phyloP scores from a whole-genome alignment of 2,888 invertebrate species.

The Synanthedon vespiformis region DNA sequence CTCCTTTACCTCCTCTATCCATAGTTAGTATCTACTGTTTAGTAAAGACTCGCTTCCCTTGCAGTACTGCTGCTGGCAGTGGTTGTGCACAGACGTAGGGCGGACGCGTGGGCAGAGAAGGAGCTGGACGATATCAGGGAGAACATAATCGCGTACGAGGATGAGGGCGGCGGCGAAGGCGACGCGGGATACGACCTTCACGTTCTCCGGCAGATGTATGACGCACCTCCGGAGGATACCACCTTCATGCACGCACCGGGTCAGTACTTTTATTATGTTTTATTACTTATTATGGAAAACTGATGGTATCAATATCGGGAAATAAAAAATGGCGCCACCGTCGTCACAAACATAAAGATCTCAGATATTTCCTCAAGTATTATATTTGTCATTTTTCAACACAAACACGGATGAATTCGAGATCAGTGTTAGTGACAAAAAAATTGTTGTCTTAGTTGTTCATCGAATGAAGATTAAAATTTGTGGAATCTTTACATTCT shows the following conservation, averaged over 20 bases:
- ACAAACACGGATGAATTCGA: too few species aligned
- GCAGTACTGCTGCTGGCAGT: constrained; percentile 87
- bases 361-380: too few species aligned
- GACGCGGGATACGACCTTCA: constrained; percentile 94
- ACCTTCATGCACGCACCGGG: constrained; percentile 61
- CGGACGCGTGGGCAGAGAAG: constrained; percentile 88
- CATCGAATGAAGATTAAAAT: too few species aligned
- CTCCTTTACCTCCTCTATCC: too few species aligned
- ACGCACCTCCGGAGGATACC: constrained; percentile 69
- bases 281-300: neutral
- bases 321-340: neutral
- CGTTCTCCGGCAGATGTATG: constrained; percentile 78
- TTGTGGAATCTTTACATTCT: too few species aligned
- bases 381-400: too few species aligned
- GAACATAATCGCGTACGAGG: constrained; percentile 97
- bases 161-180: constrained; percentile 98
- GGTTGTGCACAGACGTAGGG: constrained; percentile 88
- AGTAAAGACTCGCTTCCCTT: constrained; percentile 6
- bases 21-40: too few species aligned
- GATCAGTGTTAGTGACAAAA: too few species aligned
- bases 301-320: neutral
- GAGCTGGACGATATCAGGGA: constrained; percentile 97
- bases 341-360: too few species aligned
- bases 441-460: too few species aligned
- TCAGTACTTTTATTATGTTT: constrained; percentile 17